Conservation (phyloP, 1,140 invertebrate species). For the Drosophila ananassae region DNA sequence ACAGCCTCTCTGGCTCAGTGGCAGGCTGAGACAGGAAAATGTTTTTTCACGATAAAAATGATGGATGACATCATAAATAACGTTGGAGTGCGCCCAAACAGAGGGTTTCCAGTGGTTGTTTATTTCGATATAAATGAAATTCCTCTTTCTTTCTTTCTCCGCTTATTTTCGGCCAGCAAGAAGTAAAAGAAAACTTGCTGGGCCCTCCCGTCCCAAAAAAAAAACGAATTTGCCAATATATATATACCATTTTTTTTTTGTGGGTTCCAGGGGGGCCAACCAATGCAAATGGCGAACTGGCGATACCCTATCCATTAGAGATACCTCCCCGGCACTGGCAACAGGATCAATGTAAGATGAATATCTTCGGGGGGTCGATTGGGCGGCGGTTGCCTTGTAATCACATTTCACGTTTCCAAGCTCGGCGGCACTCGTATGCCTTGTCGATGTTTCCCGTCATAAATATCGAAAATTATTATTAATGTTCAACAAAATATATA, state of each 20-base stretch:
- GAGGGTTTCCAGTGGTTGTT: conserved; percentile 83
- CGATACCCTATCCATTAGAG: conserved; percentile 52
- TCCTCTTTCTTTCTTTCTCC: conserved; percentile 60
- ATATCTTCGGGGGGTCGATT: conserved; percentile 39
- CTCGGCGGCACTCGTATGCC: conserved; percentile 46
- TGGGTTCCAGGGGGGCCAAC: conserved; percentile 11
- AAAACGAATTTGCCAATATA: conserved; percentile 47
- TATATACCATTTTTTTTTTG: conserved; percentile 42
- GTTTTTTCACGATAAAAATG: conserved; percentile 84
- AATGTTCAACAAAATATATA: conserved; percentile 48
- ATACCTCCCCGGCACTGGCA: conserved; percentile 8
- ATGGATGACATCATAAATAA: conserved; percentile 84
- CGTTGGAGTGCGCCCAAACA: conserved; percentile 80
- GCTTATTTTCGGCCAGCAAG: conserved; percentile 61
- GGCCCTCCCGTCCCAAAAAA: conserved; percentile 9
- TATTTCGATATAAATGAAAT: conserved; percentile 84
- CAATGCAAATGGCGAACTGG: conserved; percentile 72
- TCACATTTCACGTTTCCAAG: conserved; percentile 72
- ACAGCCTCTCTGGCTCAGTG: conserved; percentile 47
- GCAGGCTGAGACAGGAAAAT: conserved; percentile 83
- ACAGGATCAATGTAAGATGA: conserved; percentile 62
- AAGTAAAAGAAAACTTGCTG: conserved; percentile 61
- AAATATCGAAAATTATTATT: conserved; percentile 83
- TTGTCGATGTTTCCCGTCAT: conserved; percentile 74
- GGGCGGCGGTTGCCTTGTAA: conserved; percentile 63